Evolutionary conservation across 2,888 invertebrate species (phyloP).

Genomic region (Pogonocherus hispidulus): DNA sequence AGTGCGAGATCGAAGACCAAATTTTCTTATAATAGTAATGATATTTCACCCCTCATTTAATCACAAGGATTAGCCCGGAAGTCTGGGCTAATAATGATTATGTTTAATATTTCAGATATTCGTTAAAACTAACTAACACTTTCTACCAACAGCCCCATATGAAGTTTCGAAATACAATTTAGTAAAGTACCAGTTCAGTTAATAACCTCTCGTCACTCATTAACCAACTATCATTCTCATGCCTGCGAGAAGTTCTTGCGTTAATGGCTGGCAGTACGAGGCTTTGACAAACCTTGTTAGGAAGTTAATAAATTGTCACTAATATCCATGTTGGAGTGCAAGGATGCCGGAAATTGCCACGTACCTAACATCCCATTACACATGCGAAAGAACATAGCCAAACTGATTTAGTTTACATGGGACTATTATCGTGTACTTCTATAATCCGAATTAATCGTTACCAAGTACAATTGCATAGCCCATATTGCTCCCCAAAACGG

Average conservation of each 20-base stretch:
- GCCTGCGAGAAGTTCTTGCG: constrained; percentile 19
- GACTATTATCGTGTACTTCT: constrained; percentile 15
- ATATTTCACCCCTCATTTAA: too few relatives aligned
- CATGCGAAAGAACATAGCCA: constrained; percentile 12
- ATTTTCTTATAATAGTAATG: too few relatives aligned
- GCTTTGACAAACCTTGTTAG: constrained; percentile 33
- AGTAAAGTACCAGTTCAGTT: too few relatives aligned
- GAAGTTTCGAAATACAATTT: too few relatives aligned
- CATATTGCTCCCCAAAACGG: constrained; percentile 32
- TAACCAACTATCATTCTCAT: constrained; percentile 5
- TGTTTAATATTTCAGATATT: too few relatives aligned
- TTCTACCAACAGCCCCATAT: too few relatives aligned
- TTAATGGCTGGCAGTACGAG: constrained; percentile 8
- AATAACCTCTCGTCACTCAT: constrained; percentile 3
- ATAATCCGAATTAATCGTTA: constrained; percentile 45
- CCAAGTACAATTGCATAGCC: constrained; percentile 36
- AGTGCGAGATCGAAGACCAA: too few relatives aligned
- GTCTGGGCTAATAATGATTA: too few relatives aligned
- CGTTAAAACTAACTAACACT: too few relatives aligned
- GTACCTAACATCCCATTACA: constrained; percentile 28
- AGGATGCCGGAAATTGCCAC: constrained; percentile 17
- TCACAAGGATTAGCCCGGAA: too few relatives aligned
- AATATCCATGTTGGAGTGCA: constrained; percentile 20
- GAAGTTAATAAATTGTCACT: constrained; percentile 24
- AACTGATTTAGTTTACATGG: constrained; percentile 25